Conservation (phyloP, 2,113 vertebrate genomes). For the Pelmatolapia mariae region DNA sequence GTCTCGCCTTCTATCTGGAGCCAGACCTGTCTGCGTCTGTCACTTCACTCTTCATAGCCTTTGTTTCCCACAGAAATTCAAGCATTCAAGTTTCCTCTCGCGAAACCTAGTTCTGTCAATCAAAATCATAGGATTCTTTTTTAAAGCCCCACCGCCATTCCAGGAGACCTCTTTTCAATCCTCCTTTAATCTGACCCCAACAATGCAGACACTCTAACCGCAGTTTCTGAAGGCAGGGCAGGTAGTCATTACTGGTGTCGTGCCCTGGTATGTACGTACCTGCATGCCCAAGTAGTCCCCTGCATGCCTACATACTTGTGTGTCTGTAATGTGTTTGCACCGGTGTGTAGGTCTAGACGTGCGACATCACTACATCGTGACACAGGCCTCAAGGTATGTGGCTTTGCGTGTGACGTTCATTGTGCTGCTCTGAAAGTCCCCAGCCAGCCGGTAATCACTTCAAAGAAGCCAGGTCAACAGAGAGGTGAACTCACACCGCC, state of each 20-base stretch:
- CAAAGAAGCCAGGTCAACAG: constrained; percentile 63
- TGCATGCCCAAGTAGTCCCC: not conserved
- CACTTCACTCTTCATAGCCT: constrained; percentile 3
- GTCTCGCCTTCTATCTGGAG: constrained; percentile 34
- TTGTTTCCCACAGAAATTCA: constrained; percentile 50
- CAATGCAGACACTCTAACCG: constrained; percentile 27
- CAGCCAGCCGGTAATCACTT: constrained; percentile 60
- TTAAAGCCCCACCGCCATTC: not conserved
- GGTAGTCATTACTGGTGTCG: constrained; percentile 52
- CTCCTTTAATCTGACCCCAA: constrained; percentile 10
- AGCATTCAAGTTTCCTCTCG: constrained; percentile 46
- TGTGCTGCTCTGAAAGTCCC: constrained; percentile 56
- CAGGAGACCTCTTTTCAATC: constrained; percentile 21
- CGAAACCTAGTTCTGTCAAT: constrained; percentile 50
- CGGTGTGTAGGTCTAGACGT: constrained; percentile 23
- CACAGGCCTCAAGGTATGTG: constrained; percentile 59
- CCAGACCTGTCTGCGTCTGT: constrained; percentile 35
- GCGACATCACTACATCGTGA: constrained; percentile 22
- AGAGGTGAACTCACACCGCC: constrained; percentile 55
- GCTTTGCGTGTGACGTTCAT: constrained; percentile 49
- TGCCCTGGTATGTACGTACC: constrained; percentile 32
- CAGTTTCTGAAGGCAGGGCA: constrained; percentile 29
- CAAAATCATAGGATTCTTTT: constrained; percentile 40
- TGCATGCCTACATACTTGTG: not conserved
- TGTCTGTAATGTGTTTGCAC: not conserved